phyloP scores from a whole-genome alignment of 2,797 vertebrate species.

The Spinibarbus caldwelli region DNA sequence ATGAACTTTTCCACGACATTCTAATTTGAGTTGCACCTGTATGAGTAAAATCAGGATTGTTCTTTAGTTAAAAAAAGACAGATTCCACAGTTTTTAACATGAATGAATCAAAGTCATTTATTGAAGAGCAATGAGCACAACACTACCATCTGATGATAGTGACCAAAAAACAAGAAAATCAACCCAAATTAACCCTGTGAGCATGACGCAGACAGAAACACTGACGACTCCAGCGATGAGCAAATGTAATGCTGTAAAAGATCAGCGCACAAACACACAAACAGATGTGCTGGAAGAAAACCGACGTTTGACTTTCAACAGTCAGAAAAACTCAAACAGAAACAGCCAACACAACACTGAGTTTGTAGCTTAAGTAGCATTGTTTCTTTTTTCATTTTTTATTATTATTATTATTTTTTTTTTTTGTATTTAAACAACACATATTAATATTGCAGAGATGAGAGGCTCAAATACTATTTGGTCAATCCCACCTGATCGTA shows the following conservation, averaged over 20 bases:
- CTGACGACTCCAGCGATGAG: slow-evolving; percentile 53
- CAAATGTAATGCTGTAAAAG: slow-evolving; percentile 63
- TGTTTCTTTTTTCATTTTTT: slow-evolving; percentile 41
- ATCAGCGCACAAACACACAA: slow-evolving; percentile 69
- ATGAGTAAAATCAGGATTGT: no score
- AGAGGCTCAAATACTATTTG: slow-evolving; percentile 57
- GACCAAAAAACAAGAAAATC: slow-evolving; percentile 67
- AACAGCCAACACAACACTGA: slow-evolving; percentile 65
- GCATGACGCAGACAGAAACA: no score
- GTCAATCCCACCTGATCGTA: slow-evolving; percentile 41
- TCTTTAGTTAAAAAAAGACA: slow-evolving; percentile 6
- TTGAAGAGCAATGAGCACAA: slow-evolving; percentile 84
- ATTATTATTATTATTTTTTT: no score
- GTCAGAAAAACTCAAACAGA: slow-evolving; percentile 64
- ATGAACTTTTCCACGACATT: no score
- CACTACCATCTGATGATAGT: slow-evolving; percentile 80
- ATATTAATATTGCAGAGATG: slow-evolving; percentile 66
- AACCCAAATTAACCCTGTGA: slow-evolving; percentile 71
- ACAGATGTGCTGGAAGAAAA: no score
- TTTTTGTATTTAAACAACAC: slow-evolving; percentile 61
- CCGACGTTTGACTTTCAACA: no score
- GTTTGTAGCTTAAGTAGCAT: slow-evolving; percentile 52
- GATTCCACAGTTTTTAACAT: slow-evolving; percentile 34
- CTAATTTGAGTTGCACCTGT: no score
- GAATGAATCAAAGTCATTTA: slow-evolving; percentile 81